Evolutionary conservation across 2,113 vertebrate genomes (phyloP).

Genomic region (Ciconia maguari): DNA sequence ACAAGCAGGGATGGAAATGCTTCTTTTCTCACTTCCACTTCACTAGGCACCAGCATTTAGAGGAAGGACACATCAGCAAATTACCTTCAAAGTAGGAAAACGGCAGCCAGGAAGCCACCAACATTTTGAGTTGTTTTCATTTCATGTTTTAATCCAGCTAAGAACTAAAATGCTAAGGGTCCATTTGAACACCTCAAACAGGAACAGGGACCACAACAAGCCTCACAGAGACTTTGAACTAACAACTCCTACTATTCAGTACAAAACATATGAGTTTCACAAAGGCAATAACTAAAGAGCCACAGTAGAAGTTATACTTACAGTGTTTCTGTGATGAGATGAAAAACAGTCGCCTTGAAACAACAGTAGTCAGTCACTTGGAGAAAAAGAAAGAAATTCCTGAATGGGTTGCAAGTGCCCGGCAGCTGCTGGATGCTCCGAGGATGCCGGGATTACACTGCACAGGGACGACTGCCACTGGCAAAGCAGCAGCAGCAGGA

Average conservation of each 20-base stretch:
- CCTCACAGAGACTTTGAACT: background rate
- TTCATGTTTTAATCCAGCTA: background rate
- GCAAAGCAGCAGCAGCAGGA: background rate
- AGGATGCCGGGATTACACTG: background rate
- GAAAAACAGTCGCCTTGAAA: background rate
- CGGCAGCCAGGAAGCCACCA: background rate
- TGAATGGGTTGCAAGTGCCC: background rate
- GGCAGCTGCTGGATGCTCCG: background rate
- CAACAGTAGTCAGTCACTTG: background rate
- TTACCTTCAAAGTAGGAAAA: background rate
- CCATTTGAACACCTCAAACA: background rate
- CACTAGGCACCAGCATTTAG: background rate
- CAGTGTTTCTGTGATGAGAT: background rate
- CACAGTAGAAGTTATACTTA: constrained; percentile 36
- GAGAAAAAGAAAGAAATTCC: background rate
- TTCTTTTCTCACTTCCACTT: background rate
- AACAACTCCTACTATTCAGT: background rate
- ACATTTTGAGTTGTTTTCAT: background rate
- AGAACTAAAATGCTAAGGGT: background rate
- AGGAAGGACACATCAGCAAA: background rate
- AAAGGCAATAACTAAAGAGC: background rate
- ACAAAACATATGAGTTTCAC: background rate
- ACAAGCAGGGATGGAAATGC: background rate
- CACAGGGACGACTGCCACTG: background rate
- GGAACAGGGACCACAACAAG: background rate